Conservation (phyloP, 1,140 invertebrate species). For the Brachionus plicatilis region DNA sequence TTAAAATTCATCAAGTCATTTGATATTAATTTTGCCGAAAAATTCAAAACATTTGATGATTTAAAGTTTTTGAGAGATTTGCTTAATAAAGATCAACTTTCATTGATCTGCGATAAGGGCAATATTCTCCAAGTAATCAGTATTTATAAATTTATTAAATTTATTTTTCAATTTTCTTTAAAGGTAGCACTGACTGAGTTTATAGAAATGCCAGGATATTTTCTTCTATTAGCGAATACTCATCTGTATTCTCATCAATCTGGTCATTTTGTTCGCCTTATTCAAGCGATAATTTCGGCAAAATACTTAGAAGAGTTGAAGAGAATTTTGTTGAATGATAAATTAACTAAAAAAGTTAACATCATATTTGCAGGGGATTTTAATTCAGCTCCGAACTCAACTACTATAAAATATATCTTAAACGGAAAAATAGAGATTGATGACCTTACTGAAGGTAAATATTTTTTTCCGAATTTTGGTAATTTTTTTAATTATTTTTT, state of each 20-base stretch:
- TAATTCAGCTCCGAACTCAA: not conserved
- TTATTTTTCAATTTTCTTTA: not conserved
- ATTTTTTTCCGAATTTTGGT: not conserved
- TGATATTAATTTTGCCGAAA: not conserved
- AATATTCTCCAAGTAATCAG: not conserved
- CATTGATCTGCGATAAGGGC: not conserved
- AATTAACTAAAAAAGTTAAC: not conserved
- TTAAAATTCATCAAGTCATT: conserved; percentile 12
- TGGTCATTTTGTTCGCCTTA: not conserved
- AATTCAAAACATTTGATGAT: not conserved
- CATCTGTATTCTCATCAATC: conserved; percentile 37
- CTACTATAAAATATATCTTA: not conserved
- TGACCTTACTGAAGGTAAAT: not conserved
- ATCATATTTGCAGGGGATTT: conserved; percentile 30
- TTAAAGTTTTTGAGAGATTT: not conserved
- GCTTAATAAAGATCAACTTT: not conserved
- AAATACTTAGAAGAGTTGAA: conserved; percentile 11
- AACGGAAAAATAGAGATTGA: not conserved
- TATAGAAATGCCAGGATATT: not conserved
- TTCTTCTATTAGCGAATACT: conserved; percentile 2
- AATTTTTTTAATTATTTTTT: not conserved
- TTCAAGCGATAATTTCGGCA: not conserved
- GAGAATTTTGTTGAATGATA: not conserved
- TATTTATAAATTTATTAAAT: not conserved
- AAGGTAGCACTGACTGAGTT: conserved; percentile 8